Evolutionary conservation across 2,888 invertebrate genomes (phyloP).

Genomic region (Campoletis raptor): DNA sequence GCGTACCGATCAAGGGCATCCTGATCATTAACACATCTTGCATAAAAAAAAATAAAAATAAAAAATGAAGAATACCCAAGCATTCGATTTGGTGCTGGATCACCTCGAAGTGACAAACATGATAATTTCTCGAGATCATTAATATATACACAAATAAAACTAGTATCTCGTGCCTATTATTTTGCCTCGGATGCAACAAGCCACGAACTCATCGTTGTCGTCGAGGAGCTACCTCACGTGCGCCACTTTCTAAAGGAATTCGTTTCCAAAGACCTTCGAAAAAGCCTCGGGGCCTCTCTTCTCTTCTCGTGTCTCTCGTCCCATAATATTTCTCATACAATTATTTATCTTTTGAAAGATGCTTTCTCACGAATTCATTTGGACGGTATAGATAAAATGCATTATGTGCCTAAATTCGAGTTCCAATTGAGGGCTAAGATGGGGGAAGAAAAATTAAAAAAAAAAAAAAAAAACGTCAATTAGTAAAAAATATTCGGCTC

Average conservation of each 20-base stretch:
- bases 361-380: slow-evolving; percentile 8
- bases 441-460: not conserved
- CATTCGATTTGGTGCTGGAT: slow-evolving; percentile 57
- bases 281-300: slow-evolving; percentile 70
- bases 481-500: not conserved
- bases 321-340: slow-evolving; percentile 31
- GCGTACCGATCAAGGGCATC: slow-evolving; percentile 71
- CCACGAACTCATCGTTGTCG: slow-evolving; percentile 8
- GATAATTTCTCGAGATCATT: not conserved
- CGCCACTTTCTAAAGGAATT: slow-evolving; percentile 75
- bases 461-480: not conserved
- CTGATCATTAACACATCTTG: slow-evolving; percentile 63
- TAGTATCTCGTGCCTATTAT: slow-evolving; percentile 55
- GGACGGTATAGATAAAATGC: not conserved
- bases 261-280: slow-evolving; percentile 72
- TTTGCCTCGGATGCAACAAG: slow-evolving; percentile 61
- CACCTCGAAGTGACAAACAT: slow-evolving; percentile 61
- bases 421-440: not conserved
- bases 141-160: slow-evolving; percentile 35
- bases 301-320: slow-evolving; percentile 28
- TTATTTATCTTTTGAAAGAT: not conserved
- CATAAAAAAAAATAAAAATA: slow-evolving; percentile 11
- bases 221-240: slow-evolving; percentile 53
- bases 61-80: slow-evolving; percentile 16
- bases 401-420: not conserved